Percentiles rank a stretch among this genome's conserved stretches.
phyloP scores from a whole-genome alignment of 2,888 invertebrate species.

The Hypselothyrea guttata region DNA sequence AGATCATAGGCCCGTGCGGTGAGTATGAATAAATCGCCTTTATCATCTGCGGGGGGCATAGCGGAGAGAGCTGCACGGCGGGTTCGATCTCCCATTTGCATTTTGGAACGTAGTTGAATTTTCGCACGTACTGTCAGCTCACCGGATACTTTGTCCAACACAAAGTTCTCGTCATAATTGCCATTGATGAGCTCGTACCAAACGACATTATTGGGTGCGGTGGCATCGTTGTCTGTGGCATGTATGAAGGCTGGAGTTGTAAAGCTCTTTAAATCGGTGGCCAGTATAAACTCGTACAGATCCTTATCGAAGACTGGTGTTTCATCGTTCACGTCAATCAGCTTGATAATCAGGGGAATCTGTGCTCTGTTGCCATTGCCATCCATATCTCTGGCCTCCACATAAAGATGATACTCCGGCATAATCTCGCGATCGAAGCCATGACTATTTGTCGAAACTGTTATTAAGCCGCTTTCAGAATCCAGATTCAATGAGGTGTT shows the following conservation, averaged over 20 bases:
- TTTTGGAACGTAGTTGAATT: conserved; percentile 80
- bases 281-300: conserved; percentile 91
- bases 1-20: conserved; percentile 92
- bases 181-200: conserved; percentile 92
- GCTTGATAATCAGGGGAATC: conserved; percentile 88
- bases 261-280: conserved; percentile 88
- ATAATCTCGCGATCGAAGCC: conserved; percentile 92
- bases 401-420: conserved; percentile 89
- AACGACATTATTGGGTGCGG: conserved; percentile 92
- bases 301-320: conserved; percentile 91
- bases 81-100: conserved; percentile 63
- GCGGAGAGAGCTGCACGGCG: conserved; percentile 36
- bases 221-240: conserved; percentile 92
- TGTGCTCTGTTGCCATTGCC: conserved; percentile 90
- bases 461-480: conserved; percentile 90
- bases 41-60: conserved; percentile 21
- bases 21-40: conserved; percentile 83
- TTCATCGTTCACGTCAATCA: conserved; percentile 93
- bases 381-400: conserved; percentile 94
- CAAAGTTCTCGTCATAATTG: conserved; percentile 89
- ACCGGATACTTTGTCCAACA: conserved; percentile 89
- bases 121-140: conserved; percentile 86
- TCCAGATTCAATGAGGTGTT: conserved; percentile 91
- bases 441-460: conserved; percentile 88
- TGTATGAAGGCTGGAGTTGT: conserved; percentile 90